These are phyloP conservation scores for Lagorchestes hirsutus DNA, from an alignment of 2,797 vertebrate species.

Conservation along the genomic window DNA sequence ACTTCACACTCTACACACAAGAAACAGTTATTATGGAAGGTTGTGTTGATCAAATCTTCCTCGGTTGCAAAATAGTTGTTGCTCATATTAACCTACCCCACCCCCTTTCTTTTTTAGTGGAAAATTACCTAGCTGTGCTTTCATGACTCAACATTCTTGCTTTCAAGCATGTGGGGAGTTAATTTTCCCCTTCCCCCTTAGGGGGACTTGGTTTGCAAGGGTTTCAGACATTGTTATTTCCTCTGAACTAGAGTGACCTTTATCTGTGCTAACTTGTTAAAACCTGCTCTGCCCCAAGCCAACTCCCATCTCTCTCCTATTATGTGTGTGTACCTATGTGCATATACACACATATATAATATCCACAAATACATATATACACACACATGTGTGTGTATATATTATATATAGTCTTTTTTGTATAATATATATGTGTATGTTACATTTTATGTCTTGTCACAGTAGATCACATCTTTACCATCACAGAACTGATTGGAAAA, in stretches of 20 bases:
- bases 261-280: constrained; percentile 84
- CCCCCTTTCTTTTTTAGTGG: neutral
- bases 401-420: too few relatives aligned
- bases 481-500: neutral
- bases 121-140: neutral
- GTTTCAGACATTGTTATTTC: constrained; percentile 86
- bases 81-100: neutral
- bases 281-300: constrained; percentile 79
- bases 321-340: neutral
- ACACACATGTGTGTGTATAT: too few relatives aligned
- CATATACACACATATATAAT: too few relatives aligned
- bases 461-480: neutral
- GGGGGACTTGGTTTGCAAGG: constrained; percentile 78
- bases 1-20: neutral
- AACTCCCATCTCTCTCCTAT: neutral
- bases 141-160: neutral
- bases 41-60: neutral
- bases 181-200: constrained; percentile 77
- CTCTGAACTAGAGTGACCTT: constrained; percentile 85
- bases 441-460: neutral
- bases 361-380: too few relatives aligned
- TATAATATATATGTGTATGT: neutral
- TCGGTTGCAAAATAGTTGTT: neutral
- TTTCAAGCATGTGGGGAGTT: constrained; percentile 78
- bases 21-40: neutral